Evolutionary conservation across 2,797 vertebrate species (phyloP).

Genomic region (Heliangelus exortis): DNA sequence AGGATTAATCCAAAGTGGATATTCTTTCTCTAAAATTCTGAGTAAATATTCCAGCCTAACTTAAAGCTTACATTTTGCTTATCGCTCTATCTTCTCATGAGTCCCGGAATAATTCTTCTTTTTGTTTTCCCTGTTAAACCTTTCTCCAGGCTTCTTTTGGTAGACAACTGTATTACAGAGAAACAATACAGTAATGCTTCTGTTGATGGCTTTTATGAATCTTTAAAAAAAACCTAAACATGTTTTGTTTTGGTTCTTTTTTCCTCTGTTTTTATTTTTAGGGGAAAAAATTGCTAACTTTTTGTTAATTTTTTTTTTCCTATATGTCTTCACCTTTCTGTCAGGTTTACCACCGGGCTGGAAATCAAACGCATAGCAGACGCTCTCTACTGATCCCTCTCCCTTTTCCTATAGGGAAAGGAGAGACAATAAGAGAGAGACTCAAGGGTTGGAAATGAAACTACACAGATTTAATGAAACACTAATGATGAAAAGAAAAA

Average conservation of each 20-base stretch:
- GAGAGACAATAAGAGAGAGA: too few relatives aligned
- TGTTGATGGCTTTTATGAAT: not conserved
- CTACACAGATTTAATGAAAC: too few relatives aligned
- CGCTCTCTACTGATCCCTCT: too few relatives aligned
- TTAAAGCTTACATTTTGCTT: not conserved
- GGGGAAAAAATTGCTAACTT: rapidly evolving
- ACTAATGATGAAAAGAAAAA: too few relatives aligned
- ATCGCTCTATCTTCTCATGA: not conserved
- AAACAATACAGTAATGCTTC: not conserved
- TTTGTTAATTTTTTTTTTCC: not conserved
- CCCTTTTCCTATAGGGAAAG: too few relatives aligned
- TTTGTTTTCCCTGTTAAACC: not conserved
- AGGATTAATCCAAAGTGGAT: not conserved
- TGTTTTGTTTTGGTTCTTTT: too few relatives aligned
- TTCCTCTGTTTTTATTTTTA: not conserved
- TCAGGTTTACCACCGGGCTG: too few relatives aligned
- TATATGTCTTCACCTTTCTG: not conserved
- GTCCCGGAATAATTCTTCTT: not conserved
- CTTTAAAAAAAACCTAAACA: not conserved
- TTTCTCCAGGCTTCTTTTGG: not conserved
- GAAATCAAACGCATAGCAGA: too few relatives aligned
- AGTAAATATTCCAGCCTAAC: not conserved
- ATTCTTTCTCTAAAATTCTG: not conserved
- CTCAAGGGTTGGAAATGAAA: too few relatives aligned
- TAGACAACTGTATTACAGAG: not conserved